phyloP scores from a whole-genome alignment of 2,888 invertebrate genomes.

The Drosophila anomalata region DNA sequence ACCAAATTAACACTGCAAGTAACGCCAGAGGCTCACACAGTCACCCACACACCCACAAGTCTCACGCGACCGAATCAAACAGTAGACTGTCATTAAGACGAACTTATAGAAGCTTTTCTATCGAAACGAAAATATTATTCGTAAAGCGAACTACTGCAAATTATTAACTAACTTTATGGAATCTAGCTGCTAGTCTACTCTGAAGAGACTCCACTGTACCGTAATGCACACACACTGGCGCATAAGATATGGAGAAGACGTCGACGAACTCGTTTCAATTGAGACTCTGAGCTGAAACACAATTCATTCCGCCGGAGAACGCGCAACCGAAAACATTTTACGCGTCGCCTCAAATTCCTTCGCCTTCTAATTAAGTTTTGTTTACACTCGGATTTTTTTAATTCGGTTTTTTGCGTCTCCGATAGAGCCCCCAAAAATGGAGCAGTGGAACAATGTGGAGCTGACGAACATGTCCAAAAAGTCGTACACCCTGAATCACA shows the following conservation, averaged over 20 bases:
- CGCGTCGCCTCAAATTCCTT: constrained; percentile 28
- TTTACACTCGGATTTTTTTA: constrained; percentile 24
- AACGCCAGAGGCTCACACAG: constrained; percentile 36
- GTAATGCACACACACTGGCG: constrained; percentile 6
- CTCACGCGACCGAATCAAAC: constrained; percentile 26
- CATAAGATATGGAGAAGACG: constrained; percentile 66
- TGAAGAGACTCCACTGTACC: constrained; percentile 9
- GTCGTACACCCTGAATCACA: constrained; percentile 82
- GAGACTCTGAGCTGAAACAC: constrained; percentile 58
- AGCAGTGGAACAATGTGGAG: constrained; percentile 81
- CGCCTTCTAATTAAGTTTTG: constrained; percentile 56
- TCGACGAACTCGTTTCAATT: constrained; percentile 73
- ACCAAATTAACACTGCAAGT: constrained; percentile 57
- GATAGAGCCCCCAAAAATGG: constrained; percentile 61
- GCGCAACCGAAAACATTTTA: constrained; percentile 54
- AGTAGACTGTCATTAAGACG: not conserved
- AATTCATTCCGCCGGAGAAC: constrained; percentile 66
- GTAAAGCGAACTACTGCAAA: not conserved
- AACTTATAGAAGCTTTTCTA: not conserved
- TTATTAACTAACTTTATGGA: not conserved
- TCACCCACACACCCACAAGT: constrained; percentile 11
- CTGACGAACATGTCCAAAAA: constrained; percentile 79
- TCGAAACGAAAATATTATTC: not conserved
- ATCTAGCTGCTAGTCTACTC: not conserved
- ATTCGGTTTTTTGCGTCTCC: constrained; percentile 33